Percentiles rank a stretch among this genome's conserved stretches.
Conservation (phyloP, 2,113 vertebrate species). For the Pseudorasbora parva region DNA sequence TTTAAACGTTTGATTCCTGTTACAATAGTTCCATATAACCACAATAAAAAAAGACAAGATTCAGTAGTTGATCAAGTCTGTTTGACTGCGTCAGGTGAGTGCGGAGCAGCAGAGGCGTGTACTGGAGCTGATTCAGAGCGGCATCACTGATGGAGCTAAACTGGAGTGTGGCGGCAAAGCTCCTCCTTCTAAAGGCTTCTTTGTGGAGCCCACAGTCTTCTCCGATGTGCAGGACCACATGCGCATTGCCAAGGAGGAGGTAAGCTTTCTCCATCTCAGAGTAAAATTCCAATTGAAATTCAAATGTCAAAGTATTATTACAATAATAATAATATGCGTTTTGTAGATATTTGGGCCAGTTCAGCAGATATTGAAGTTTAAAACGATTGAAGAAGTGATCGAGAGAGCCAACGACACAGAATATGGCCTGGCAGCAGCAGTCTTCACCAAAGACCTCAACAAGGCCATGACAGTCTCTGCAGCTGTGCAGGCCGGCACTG, state of each 20-base stretch:
- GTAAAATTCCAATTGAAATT: background rate
- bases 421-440: constrained; percentile 92
- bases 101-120: constrained; percentile 92
- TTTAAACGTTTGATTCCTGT: background rate
- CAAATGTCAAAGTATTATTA: background rate
- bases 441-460: constrained; percentile 96
- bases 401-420: constrained; percentile 95
- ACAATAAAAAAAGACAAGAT: background rate
- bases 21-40: background rate
- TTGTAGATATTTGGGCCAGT: constrained; percentile 97
- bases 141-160: constrained; percentile 92
- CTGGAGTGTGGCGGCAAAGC: constrained; percentile 98
- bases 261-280: constrained; percentile 61
- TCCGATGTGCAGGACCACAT: constrained; percentile 95
- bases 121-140: constrained; percentile 91
- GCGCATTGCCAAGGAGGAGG: constrained; percentile 97
- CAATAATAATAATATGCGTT: background rate
- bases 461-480: constrained; percentile 94
- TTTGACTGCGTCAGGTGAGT: constrained; percentile 82
- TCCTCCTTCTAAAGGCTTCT: constrained; percentile 91
- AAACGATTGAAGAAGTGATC: constrained; percentile 96
- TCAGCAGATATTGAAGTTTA: constrained; percentile 97
- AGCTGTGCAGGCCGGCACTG: constrained; percentile 95
- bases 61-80: background rate
- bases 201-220: constrained; percentile 97